Base-by-base conservation (phyloP, 92 coral and sea anemone genomes). In the Scolanthus callimorphus region DNA sequence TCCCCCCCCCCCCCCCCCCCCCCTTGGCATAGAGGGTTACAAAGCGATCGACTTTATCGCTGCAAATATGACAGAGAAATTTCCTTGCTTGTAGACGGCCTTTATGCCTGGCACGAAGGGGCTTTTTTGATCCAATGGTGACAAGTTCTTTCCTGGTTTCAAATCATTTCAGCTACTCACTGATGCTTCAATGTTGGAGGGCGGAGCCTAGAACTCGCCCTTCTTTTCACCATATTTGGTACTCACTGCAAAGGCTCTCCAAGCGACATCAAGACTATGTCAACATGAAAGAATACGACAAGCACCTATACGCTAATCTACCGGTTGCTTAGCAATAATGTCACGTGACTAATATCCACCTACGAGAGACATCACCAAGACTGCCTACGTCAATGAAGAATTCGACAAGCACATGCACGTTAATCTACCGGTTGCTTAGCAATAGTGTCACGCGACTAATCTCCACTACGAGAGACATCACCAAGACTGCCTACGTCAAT, bases 101-200 rank as follows among this genome's bases (percentile, higher is more conserved):
- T n/a, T n/a, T n/a, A n/a, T n/a, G n/a, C n/a, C n/a, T n/a, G n/a
- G n/a, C n/a, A n/a, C n/a, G n/a, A n/a, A n/a, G n/a, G n/a, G n/a
- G n/a, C n/a, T n/a, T n/a, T n/a, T n/a, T n/a, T n/a, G n/a, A n/a
- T n/a, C n/a, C n/a, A n/a, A n/a, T n/a, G n/a, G n/a, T n/a, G n/a
- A n/a, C n/a, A n/a, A n/a, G n/a, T n/a, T n/a, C n/a, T n/a, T n/a
- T n/a, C n/a, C n/a, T n/a, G n/a, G n/a, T n/a, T 2, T 27, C 30
- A 6, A 23, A 44, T 23, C 46, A 19, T 12, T 62, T 12, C 55
- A 63, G 70, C 4, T 63, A 63, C 44, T 17, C 29, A 17, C 59
- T 63, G 11, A 63, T 63, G 70, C 59, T 63, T 15, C 70, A 63
- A 17, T 63, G 70, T 49, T 63, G 70, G 70, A 22, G 57, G 8